These are phyloP conservation scores for Gasteruption jaculator DNA, from an alignment of 2,888 invertebrate species.

Conservation along the genomic window DNA sequence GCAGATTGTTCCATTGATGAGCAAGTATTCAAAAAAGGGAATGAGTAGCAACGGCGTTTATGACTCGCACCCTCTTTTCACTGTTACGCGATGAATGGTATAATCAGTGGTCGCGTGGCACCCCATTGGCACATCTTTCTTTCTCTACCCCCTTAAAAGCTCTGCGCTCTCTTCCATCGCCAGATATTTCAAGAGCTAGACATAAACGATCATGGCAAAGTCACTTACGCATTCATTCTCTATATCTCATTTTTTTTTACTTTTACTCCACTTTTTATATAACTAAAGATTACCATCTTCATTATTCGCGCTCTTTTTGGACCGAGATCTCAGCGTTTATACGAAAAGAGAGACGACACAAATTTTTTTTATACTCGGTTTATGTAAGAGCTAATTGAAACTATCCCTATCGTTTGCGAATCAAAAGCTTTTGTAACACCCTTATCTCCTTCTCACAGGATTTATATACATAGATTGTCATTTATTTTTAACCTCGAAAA, in stretches of 20 bases:
- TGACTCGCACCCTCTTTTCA: constrained; percentile 44
- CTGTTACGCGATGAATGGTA: constrained; percentile 48
- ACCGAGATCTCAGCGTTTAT: too few relatives aligned
- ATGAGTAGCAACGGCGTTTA: constrained; percentile 45
- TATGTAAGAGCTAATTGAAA: too few relatives aligned
- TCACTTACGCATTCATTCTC: constrained; percentile 28
- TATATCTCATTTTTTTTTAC: constrained; percentile 2
- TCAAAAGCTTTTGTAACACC: too few relatives aligned
- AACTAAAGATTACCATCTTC: too few relatives aligned
- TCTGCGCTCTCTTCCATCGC: neutral
- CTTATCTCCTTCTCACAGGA: too few relatives aligned
- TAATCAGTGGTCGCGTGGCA: constrained; percentile 52
- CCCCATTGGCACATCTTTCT: constrained; percentile 30
- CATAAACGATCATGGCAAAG: constrained; percentile 33
- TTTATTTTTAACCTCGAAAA: too few relatives aligned
- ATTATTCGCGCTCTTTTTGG: too few relatives aligned
- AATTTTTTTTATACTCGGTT: too few relatives aligned
- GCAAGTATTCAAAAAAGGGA: constrained; percentile 42
- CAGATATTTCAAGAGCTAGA: constrained; percentile 15
- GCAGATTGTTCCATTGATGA: constrained; percentile 49
- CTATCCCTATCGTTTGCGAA: too few relatives aligned
- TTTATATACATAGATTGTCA: too few relatives aligned
- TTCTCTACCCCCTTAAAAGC: constrained; percentile 1
- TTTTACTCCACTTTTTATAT: constrained; percentile 14
- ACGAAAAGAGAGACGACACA: too few relatives aligned